Percentiles rank a stretch among this genome's conserved stretches.
phyloP scores from a whole-genome alignment of 2,797 vertebrate genomes.

The Microchirus variegatus region DNA sequence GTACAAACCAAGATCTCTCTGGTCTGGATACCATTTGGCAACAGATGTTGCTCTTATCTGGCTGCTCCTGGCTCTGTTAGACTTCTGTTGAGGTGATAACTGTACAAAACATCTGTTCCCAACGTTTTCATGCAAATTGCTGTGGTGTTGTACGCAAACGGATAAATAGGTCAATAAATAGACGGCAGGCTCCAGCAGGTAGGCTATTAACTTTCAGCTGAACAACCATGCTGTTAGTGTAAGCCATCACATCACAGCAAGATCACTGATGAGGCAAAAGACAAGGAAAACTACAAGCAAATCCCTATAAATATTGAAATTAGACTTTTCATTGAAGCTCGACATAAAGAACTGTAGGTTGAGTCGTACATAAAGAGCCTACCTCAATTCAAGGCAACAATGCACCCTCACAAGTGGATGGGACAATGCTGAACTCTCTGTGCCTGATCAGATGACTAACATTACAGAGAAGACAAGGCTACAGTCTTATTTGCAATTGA shows the following conservation, averaged over 20 bases:
- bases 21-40: slow-evolving; percentile 35
- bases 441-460: slow-evolving; percentile 81
- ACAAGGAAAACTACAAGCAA: not conserved
- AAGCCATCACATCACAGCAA: not conserved
- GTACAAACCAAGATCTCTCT: slow-evolving; percentile 47
- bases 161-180: slow-evolving; percentile 43
- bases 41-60: slow-evolving; percentile 73
- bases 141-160: slow-evolving; percentile 31
- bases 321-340: slow-evolving; percentile 28
- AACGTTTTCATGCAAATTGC: slow-evolving; percentile 65
- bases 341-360: slow-evolving; percentile 52
- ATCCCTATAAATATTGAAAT: not conserved
- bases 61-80: slow-evolving; percentile 29
- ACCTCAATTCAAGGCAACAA: slow-evolving; percentile 75
- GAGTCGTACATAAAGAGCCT: slow-evolving; percentile 61
- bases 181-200: slow-evolving; percentile 34
- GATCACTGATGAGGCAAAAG: not conserved
- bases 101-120: slow-evolving; percentile 49
- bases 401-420: slow-evolving; percentile 76
- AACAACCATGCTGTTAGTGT: not conserved
- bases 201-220: slow-evolving; percentile 13
- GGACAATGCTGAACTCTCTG: slow-evolving; percentile 79
- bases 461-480: slow-evolving; percentile 80
- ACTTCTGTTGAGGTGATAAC: slow-evolving; percentile 64
- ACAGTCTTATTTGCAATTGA: slow-evolving; percentile 76